Conservation (phyloP, 2,888 invertebrate genomes). For the Hypsopygia costalis region DNA sequence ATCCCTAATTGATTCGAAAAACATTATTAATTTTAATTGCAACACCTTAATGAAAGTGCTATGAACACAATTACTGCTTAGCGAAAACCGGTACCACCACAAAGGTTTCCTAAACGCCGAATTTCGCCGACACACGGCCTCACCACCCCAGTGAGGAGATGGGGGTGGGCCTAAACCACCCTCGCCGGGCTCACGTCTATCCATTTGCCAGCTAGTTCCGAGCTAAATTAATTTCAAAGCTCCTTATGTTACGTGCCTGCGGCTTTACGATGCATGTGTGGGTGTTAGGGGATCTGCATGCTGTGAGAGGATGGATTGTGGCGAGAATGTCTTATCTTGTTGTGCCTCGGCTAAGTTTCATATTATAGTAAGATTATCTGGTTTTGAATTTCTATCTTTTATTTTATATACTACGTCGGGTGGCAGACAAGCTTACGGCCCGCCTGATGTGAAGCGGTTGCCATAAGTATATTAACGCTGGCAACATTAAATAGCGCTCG, state of each 20-base stretch:
- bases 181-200: conserved; percentile 73
- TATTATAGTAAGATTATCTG: background rate
- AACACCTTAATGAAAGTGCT: conserved; percentile 36
- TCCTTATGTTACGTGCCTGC: conserved; percentile 81
- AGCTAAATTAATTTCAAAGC: conserved; percentile 81
- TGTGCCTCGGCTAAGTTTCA: no score
- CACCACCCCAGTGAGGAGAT: conserved; percentile 26
- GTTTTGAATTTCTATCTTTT: background rate
- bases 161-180: conserved; percentile 35
- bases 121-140: conserved; percentile 59
- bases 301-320: background rate
- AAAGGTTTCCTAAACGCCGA: conserved; percentile 77
- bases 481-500: no score
- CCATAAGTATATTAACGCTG: no score
- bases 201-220: conserved; percentile 81
- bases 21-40: conserved; percentile 44
- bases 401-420: background rate
- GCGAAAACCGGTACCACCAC: conserved; percentile 63
- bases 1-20: conserved; percentile 23
- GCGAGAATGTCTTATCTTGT: background rate
- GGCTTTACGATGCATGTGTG: conserved; percentile 71
- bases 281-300: conserved; percentile 34
- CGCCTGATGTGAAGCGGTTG: no score
- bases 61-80: conserved; percentile 65
- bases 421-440: no score